A percentile compares a stretch with the other conserved stretches of the same genome.
Conservation (phyloP, 2,113 vertebrate species). For the Panthera leo region DNA sequence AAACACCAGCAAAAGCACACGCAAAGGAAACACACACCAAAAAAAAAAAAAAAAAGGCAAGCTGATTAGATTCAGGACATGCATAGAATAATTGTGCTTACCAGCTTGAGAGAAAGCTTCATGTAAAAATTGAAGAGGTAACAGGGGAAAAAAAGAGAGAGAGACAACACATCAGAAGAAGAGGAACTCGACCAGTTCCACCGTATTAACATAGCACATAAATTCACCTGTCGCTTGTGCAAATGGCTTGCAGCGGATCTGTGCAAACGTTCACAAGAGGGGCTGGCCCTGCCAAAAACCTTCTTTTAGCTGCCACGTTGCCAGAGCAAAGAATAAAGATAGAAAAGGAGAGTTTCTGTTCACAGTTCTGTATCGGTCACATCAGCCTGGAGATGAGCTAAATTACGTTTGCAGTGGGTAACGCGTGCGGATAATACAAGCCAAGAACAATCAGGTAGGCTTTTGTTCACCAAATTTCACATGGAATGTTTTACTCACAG, state of each 20-base stretch:
- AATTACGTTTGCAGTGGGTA: accelerated
- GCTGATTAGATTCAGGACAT: conserved; percentile 80
- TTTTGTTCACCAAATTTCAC: not conserved
- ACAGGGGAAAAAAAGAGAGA: conserved; percentile 69
- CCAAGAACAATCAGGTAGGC: not conserved
- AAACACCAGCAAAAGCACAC: conserved; percentile 78
- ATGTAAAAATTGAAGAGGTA: conserved; percentile 85
- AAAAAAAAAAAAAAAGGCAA: conserved; percentile 51
- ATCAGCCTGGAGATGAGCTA: not conserved
- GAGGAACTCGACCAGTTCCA: conserved; percentile 52
- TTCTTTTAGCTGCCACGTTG: conserved; percentile 29
- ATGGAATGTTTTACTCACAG: not conserved
- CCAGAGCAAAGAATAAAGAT: not conserved
- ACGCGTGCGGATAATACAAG: not conserved
- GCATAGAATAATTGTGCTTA: conserved; percentile 94
- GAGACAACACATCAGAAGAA: conserved; percentile 84
- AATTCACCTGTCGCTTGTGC: conserved; percentile 63
- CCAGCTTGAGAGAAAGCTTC: conserved; percentile 99
- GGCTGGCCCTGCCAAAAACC: not conserved
- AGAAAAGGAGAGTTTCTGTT: not conserved
- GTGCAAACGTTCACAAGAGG: conserved; percentile 87
- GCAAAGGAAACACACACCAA: conserved; percentile 70
- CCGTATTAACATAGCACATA: conserved; percentile 45
- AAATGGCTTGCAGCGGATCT: conserved; percentile 77
- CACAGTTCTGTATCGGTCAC: accelerated